phyloP scores from a whole-genome alignment of 1,140 invertebrate species.

The Himalopsyche phryganea region DNA sequence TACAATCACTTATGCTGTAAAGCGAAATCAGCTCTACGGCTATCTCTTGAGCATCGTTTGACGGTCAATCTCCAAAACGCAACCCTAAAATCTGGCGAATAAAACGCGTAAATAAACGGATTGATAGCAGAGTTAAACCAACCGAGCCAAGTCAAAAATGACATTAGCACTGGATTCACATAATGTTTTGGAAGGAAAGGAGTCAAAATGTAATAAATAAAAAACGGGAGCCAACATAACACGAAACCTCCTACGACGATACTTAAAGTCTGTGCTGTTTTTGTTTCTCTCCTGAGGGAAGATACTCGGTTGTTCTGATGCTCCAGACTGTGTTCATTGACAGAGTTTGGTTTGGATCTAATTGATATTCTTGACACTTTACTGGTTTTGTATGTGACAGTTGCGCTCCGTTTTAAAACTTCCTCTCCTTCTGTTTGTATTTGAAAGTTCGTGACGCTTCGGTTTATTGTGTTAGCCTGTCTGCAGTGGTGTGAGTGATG shows the following conservation, averaged over 20 bases:
- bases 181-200: conserved; percentile 63
- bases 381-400: conserved; percentile 28
- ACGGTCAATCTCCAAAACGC: conserved; percentile 79
- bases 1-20: conserved; percentile 27
- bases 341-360: conserved; percentile 24
- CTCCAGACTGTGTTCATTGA: conserved; percentile 41
- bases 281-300: conserved; percentile 69
- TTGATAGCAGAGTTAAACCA: conserved; percentile 91
- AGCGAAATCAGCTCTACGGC: conserved; percentile 30
- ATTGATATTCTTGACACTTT: conserved; percentile 29
- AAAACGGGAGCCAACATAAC: conserved; percentile 87
- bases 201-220: conserved; percentile 78
- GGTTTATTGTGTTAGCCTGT: conserved; percentile 9
- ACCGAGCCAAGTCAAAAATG: conserved; percentile 83
- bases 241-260: conserved; percentile 91
- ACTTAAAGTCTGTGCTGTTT: conserved; percentile 86
- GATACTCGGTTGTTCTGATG: conserved; percentile 56
- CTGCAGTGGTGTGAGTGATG: conserved; percentile 10
- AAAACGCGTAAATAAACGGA: conserved; percentile 84
- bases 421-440: conserved; percentile 20
- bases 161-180: conserved; percentile 65
- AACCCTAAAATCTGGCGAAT: conserved; percentile 78
- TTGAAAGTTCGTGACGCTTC: conserved; percentile 26
- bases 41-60: conserved; percentile 48
- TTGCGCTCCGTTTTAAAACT: conserved; percentile 23